These are phyloP conservation scores for Heliconius congener DNA, from an alignment of 1,140 invertebrate species.

Conservation along the genomic window DNA sequence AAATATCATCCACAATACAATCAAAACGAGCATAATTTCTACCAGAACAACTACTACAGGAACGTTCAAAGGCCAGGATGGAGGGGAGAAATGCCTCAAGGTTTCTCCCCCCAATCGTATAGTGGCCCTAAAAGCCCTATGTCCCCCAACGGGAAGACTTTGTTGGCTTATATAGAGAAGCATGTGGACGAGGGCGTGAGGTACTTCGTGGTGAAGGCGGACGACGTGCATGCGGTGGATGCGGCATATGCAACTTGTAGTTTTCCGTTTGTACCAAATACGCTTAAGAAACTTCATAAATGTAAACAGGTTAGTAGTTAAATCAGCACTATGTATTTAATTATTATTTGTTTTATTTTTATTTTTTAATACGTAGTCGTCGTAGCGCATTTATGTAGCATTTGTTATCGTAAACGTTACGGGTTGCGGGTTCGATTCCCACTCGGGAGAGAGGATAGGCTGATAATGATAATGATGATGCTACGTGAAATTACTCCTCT, in stretches of 20 bases:
- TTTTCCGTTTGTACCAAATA: slow-evolving; percentile 73
- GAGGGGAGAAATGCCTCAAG: slow-evolving; percentile 52
- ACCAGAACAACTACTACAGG: slow-evolving; percentile 55
- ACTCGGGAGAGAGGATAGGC: no score
- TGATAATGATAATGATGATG: no score
- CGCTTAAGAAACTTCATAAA: slow-evolving; percentile 76
- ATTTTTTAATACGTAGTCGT: no score
- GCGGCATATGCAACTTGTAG: slow-evolving; percentile 59
- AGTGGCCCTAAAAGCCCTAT: slow-evolving; percentile 62
- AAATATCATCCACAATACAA: slow-evolving; percentile 53
- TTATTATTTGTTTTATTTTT: no score
- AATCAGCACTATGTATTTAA: no score
- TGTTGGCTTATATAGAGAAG: slow-evolving; percentile 73
- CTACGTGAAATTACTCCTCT: no score
- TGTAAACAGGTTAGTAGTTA: slow-evolving; percentile 62
- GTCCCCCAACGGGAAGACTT: slow-evolving; percentile 62
- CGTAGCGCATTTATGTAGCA: no score
- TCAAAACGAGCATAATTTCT: slow-evolving; percentile 54
- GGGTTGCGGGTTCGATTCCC: no score
- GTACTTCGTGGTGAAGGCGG: slow-evolving; percentile 73
- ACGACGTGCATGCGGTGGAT: slow-evolving; percentile 66
- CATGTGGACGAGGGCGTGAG: slow-evolving; percentile 57
- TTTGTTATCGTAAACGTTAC: no score
- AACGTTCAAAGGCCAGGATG: slow-evolving; percentile 54
- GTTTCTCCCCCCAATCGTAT: slow-evolving; percentile 55